These are phyloP conservation scores for Fringilla coelebs DNA, from an alignment of 2,797 vertebrate genomes.

Conservation along the genomic window DNA sequence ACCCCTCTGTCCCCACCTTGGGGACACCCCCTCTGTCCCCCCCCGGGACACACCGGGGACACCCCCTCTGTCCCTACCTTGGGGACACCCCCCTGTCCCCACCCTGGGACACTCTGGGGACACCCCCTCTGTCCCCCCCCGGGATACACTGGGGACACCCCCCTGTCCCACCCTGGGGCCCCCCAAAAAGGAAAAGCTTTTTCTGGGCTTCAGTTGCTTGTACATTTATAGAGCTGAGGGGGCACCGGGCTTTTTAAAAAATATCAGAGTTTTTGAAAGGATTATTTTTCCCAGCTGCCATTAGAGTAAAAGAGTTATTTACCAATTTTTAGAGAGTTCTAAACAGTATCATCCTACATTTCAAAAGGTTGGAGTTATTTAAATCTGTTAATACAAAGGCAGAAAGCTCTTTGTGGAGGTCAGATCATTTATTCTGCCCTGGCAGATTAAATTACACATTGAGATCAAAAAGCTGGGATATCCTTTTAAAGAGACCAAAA, in stretches of 20 bases:
- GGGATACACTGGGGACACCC: no score
- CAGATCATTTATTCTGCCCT: background rate
- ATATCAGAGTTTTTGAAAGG: background rate
- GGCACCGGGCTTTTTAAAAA: background rate
- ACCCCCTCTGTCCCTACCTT: no score
- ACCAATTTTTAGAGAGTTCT: background rate
- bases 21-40: no score
- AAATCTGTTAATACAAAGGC: background rate
- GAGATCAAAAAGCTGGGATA: background rate
- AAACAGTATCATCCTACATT: background rate
- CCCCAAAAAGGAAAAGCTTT: background rate
- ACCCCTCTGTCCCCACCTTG: no score
- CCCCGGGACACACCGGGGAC: no score
- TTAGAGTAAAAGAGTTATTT: background rate
- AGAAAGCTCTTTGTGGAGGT: background rate
- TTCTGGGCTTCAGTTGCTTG: background rate
- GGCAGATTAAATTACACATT: background rate
- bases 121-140: no score
- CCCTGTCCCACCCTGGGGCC: no score
- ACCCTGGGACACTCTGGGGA: background rate
- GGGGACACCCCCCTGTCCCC: no score
- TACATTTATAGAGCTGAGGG: background rate
- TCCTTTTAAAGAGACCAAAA: background rate
- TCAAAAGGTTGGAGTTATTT: background rate
- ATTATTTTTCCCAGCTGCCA: background rate